Evolutionary conservation across 30 jellyfish, hydroid and myxozoan species (phyloP).

Genomic region (Cassiopea xamachana): DNA sequence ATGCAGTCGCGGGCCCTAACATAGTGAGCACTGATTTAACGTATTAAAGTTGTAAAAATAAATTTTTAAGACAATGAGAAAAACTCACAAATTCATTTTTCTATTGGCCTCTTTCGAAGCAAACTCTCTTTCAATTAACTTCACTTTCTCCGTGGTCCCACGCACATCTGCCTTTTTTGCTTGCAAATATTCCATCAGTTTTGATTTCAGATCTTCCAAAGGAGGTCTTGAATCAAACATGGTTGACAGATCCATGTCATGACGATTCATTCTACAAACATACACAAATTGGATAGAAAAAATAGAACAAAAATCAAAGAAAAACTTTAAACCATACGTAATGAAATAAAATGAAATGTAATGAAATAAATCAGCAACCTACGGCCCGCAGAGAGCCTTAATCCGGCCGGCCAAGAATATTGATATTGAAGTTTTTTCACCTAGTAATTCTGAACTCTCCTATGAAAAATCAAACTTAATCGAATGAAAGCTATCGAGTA

Average conservation of each 20-base stretch:
- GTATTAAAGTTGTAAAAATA: too few relatives aligned
- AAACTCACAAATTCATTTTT: conserved; percentile 67
- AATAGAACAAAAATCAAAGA: neutral
- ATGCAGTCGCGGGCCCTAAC: too few relatives aligned
- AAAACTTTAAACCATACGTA: neutral
- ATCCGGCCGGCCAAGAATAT: too few relatives aligned
- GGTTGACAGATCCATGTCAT: conserved; percentile 57
- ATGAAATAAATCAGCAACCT: too few relatives aligned
- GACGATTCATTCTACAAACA: conserved; percentile 63
- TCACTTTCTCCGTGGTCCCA: conserved; percentile 20
- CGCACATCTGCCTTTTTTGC: conserved; percentile 47
- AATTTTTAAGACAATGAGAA: neutral
- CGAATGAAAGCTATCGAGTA: too few relatives aligned
- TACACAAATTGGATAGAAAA: neutral
- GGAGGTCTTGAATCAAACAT: conserved; percentile 85
- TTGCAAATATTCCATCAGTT: conserved; percentile 46
- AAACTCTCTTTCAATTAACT: conserved; percentile 27
- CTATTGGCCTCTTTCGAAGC: conserved; percentile 79
- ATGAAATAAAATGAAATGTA: too few relatives aligned
- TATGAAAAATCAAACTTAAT: too few relatives aligned
- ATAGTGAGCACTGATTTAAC: too few relatives aligned
- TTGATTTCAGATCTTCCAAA: conserved; percentile 53
- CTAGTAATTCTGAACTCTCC: too few relatives aligned
- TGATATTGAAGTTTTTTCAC: too few relatives aligned
- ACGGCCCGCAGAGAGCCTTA: too few relatives aligned